A percentile compares a stretch with the other conserved stretches of the same genome.
These are phyloP conservation scores for Epizoanthus stellaris DNA, from an alignment of 92 coral and sea anemone species.

Conservation along the genomic window DNA sequence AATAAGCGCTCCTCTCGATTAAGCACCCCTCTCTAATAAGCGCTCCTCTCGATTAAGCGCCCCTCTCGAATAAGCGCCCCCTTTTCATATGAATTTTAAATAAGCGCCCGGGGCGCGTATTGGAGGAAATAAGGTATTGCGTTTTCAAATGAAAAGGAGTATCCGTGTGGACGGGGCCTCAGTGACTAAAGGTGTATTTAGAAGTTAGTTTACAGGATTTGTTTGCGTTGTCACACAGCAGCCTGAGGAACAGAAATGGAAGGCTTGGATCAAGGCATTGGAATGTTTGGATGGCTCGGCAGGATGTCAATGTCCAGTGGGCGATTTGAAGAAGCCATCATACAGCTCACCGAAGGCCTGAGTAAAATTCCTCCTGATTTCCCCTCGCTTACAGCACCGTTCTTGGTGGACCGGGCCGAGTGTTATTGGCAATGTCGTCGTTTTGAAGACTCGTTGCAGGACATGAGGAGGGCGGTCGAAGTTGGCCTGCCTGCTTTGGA, in stretches of 20 bases:
- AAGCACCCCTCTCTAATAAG: no score
- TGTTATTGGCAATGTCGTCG: slow-evolving; percentile 16
- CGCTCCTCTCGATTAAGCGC: no score
- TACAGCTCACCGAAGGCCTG: slow-evolving; percentile 8
- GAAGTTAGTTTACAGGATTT: no score
- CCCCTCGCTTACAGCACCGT: slow-evolving; percentile 1
- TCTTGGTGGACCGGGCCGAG: slow-evolving; percentile 30
- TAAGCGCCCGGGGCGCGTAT: no score
- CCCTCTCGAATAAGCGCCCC: no score
- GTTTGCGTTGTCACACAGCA: not conserved
- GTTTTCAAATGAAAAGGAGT: no score
- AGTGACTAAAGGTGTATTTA: no score
- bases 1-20: no score
- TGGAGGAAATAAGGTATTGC: no score
- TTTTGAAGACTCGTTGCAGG: slow-evolving; percentile 8
- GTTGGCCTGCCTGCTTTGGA: slow-evolving; percentile 19
- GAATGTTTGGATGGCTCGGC: slow-evolving; percentile 9
- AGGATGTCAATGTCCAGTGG: not conserved
- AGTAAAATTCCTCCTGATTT: slow-evolving; percentile 4
- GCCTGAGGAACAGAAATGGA: not conserved
- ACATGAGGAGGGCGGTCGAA: slow-evolving; percentile 13
- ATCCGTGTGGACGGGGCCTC: no score
- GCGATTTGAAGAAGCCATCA: not conserved
- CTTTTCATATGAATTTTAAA: no score
- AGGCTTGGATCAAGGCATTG: not conserved